Base-by-base conservation (phyloP, 2,888 invertebrate genomes). In the Eupithecia subfuscata region DNA sequence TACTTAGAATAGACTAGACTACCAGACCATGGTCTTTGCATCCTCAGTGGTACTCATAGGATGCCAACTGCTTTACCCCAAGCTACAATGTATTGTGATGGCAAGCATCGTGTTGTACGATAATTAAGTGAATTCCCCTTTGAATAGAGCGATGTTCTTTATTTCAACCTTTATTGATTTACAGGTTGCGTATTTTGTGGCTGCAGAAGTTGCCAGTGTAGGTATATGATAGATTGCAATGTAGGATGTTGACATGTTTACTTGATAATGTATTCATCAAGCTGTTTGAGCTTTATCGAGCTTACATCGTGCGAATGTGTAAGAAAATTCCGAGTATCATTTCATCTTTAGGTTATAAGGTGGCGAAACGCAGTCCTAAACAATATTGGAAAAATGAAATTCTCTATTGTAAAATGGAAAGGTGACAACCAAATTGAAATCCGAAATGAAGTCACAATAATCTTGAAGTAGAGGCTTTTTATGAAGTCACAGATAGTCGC, bases 91-190 rank as follows among this genome's bases (percentile, higher is more conserved):
- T 34, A 48, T 18, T 22, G 34, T 48, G 85, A 86, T 84, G 86
- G 85, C 82, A 83, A 88, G 84, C 83, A 87, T 89, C 82, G 82
- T 80, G 82, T 81, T 75, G 78, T 79, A 78, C 81, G 80, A 83
- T 85, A 88, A 89, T 86, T 85, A 86, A 85, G 81, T 82, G 81
- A 81, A 84, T 84, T n/a, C n/a, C n/a, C n/a, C n/a, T 84, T 74
- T 74, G 76, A 82, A 83, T 80, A 76, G 81, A 83, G 82, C 82
- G 79, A 70, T 75, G 71, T 75, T 75, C 70, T 73, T 72, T 76
- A 78, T 76, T n/a, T n/a, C n/a, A n/a, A n/a, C n/a, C n/a, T n/a
- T n/a, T n/a, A n/a, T n/a, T n/a, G n/a, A n/a, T n/a, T n/a, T 77
- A 77, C 72, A 77, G 77, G 77, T 77, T 77, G 60, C 37, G 43